Evolutionary conservation across 2,888 invertebrate genomes (phyloP).

Genomic region (Athalia cordata): DNA sequence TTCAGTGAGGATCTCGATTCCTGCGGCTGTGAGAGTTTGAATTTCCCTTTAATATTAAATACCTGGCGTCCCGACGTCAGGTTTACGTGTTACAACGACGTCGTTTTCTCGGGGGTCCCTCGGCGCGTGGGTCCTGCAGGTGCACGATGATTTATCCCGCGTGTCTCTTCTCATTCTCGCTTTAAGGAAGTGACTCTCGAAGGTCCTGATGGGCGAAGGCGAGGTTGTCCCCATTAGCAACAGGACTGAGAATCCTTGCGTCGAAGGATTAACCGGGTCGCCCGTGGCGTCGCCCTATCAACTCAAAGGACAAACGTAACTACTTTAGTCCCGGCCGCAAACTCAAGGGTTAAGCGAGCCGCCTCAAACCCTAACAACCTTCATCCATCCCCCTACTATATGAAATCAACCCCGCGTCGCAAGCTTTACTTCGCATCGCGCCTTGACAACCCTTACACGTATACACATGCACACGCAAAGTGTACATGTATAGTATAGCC

Average conservation of each 20-base stretch:
- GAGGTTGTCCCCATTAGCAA: conserved; percentile 17
- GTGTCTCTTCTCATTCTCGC: background rate
- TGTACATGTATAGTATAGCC: too few relatives aligned
- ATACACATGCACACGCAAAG: background rate
- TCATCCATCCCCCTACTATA: background rate
- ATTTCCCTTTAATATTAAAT: too few relatives aligned
- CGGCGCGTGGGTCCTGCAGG: background rate
- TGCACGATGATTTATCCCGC: background rate
- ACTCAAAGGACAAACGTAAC: conserved; percentile 74
- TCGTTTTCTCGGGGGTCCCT: too few relatives aligned
- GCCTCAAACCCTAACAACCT: conserved; percentile 49
- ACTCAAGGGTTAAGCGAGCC: conserved; percentile 73
- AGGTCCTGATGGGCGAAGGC: conserved; percentile 6
- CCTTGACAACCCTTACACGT: conserved; percentile 49
- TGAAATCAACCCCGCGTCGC: conserved; percentile 44
- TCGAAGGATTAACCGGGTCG: conserved; percentile 67
- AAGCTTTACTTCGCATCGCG: conserved; percentile 53
- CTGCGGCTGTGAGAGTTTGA: too few relatives aligned
- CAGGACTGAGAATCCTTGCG: conserved; percentile 9
- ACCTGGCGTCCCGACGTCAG: too few relatives aligned
- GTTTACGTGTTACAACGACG: too few relatives aligned
- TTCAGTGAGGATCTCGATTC: too few relatives aligned
- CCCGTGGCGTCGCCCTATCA: conserved; percentile 63
- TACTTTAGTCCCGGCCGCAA: conserved; percentile 71
- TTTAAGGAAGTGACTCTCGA: background rate